Evolutionary conservation across 2,888 invertebrate species (phyloP).

Genomic region (Pomacea canaliculata): DNA sequence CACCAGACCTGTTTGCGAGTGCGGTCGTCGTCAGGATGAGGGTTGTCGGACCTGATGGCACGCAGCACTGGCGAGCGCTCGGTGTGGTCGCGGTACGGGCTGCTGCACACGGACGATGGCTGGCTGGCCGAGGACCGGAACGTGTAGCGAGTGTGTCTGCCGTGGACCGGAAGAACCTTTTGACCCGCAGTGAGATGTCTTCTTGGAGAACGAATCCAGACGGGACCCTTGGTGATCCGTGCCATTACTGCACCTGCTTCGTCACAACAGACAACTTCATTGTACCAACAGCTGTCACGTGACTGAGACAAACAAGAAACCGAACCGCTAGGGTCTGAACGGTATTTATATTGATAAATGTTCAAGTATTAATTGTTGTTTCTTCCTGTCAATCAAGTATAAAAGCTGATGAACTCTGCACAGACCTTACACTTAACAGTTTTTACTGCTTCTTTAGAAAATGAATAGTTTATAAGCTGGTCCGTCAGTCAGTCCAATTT

Average conservation of each 20-base stretch:
- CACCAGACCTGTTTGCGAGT: slow-evolving; percentile 27
- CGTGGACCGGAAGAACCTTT: slow-evolving; percentile 20
- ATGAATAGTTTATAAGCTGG: too few species aligned
- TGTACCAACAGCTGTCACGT: not conserved
- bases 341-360: not conserved
- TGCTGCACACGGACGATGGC: not conserved
- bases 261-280: not conserved
- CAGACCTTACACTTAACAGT: too few species aligned
- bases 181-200: not conserved
- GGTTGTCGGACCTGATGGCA: slow-evolving; percentile 9
- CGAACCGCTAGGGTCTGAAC: too few species aligned
- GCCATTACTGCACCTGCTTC: slow-evolving; percentile 8
- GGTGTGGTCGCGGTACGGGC: slow-evolving; percentile 9
- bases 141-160: slow-evolving; percentile 16
- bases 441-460: too few species aligned
- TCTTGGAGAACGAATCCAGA: not conserved
- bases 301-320: not conserved
- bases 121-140: slow-evolving; percentile 13
- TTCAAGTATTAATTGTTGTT: too few species aligned
- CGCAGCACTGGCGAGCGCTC: slow-evolving; percentile 16
- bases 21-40: slow-evolving; percentile 22
- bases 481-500: too few species aligned
- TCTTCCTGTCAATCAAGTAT: too few species aligned
- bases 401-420: too few species aligned
- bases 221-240: slow-evolving; percentile 1